A percentile compares a stretch with the other conserved stretches of the same genome.
These are phyloP conservation scores for Lasiurus cinereus DNA, from an alignment of 2,113 vertebrate genomes.

Conservation along the genomic window DNA sequence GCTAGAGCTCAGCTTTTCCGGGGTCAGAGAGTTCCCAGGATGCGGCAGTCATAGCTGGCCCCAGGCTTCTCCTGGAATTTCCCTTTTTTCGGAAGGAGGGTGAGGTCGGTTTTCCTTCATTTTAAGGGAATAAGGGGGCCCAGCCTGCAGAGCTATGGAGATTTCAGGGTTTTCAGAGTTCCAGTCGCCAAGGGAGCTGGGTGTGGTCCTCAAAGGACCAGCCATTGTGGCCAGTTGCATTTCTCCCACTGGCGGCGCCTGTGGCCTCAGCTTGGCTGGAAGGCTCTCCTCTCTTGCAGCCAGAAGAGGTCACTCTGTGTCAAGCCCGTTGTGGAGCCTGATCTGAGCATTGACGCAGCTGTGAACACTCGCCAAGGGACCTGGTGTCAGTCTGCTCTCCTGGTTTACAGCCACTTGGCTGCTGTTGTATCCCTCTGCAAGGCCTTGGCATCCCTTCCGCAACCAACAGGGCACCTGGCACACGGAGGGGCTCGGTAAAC, in stretches of 20 bases:
- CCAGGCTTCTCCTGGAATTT: conserved; percentile 66
- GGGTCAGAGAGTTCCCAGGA: conserved; percentile 74
- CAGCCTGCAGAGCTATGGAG: not conserved
- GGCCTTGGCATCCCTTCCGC: not conserved
- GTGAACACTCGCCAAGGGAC: fast-evolving
- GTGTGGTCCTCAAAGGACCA: not conserved
- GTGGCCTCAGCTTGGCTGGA: not conserved
- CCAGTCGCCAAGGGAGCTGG: not conserved
- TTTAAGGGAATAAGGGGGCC: not conserved
- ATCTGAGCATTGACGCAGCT: not conserved
- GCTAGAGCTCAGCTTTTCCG: conserved; percentile 7
- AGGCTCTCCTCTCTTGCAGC: not conserved
- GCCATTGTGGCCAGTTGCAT: not conserved
- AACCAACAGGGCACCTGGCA: not conserved
- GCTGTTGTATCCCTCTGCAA: not conserved
- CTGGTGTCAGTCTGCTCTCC: fast-evolving
- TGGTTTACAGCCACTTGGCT: not conserved
- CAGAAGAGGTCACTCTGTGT: not conserved
- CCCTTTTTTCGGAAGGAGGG: conserved; percentile 6
- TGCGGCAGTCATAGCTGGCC: not conserved
- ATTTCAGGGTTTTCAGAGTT: not conserved
- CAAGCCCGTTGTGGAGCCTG: fast-evolving
- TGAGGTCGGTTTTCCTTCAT: not conserved
- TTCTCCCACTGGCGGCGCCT: not conserved
- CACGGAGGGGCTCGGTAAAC: fast-evolving